These are phyloP conservation scores for Erebia palarica DNA, from an alignment of 2,888 invertebrate genomes.

Conservation along the genomic window DNA sequence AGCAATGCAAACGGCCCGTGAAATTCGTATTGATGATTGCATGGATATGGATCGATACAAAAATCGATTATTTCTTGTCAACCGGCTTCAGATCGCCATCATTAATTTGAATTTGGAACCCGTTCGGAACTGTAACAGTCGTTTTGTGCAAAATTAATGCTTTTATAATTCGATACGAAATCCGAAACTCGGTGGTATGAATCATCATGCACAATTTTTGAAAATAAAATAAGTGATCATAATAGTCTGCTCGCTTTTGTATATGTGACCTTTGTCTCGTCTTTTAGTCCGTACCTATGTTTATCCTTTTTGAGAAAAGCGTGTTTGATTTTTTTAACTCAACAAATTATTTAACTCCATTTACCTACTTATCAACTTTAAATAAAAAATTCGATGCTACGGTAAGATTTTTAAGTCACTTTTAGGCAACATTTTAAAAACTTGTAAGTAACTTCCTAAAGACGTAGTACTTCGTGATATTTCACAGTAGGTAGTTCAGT, in stretches of 20 bases:
- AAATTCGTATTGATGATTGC: constrained; percentile 75
- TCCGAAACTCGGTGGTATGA: neutral
- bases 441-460: neutral
- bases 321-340: too few species aligned
- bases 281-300: too few species aligned
- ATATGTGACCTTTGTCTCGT: too few species aligned
- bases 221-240: neutral
- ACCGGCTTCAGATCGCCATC: constrained; percentile 39
- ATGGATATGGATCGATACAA: constrained; percentile 50
- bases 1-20: constrained; percentile 52
- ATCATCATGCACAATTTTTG: neutral
- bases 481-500: too few species aligned
- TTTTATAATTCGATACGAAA: constrained; percentile 36
- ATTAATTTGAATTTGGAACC: constrained; percentile 53
- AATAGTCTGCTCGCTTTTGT: too few species aligned
- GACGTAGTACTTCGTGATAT: neutral
- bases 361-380: too few species aligned
- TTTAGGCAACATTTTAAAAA: too few species aligned
- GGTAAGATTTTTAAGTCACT: too few species aligned
- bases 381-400: too few species aligned
- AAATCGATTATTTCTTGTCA: constrained; percentile 44
- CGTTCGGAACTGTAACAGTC: constrained; percentile 46
- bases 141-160: constrained; percentile 34
- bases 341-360: too few species aligned
- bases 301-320: too few species aligned